These are phyloP conservation scores for Meloidogyne exigua DNA, from an alignment of 1,140 invertebrate genomes.

Conservation along the genomic window DNA sequence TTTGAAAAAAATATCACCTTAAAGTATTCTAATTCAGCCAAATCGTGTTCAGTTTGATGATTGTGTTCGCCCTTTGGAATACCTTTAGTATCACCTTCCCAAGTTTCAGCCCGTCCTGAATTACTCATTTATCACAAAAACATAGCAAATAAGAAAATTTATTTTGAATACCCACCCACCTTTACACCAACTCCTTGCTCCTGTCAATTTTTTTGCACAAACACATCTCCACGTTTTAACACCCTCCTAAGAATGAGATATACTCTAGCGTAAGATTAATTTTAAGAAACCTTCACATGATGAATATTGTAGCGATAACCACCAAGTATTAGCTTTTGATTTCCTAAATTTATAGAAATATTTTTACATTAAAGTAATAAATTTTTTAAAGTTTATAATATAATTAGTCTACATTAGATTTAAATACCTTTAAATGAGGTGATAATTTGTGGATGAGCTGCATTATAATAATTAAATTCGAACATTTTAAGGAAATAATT, in stretches of 20 bases:
- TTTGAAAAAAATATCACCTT: slow-evolving; percentile 29
- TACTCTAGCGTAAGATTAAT: not conserved
- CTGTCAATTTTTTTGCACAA: slow-evolving; percentile 54
- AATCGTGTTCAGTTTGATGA: slow-evolving; percentile 50
- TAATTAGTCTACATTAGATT: not conserved
- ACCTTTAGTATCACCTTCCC: slow-evolving; percentile 51
- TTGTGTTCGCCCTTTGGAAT: slow-evolving; percentile 56
- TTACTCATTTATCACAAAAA: too few relatives aligned
- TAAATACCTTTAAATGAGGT: slow-evolving; percentile 53
- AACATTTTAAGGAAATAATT: slow-evolving; percentile 31
- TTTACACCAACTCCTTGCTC: slow-evolving; percentile 49
- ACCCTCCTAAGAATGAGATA: slow-evolving; percentile 44
- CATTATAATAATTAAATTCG: slow-evolving; percentile 46
- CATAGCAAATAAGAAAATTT: too few relatives aligned
- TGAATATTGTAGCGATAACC: slow-evolving; percentile 57
- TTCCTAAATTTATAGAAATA: slow-evolving; percentile 33
- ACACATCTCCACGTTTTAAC: slow-evolving; percentile 57
- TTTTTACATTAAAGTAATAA: too few relatives aligned
- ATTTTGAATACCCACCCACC: too few relatives aligned
- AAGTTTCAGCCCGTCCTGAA: slow-evolving; percentile 49
- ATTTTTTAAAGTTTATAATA: too few relatives aligned
- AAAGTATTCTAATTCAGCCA: slow-evolving; percentile 53
- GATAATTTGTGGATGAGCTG: slow-evolving; percentile 43
- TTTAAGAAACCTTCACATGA: slow-evolving; percentile 28
- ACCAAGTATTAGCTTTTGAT: slow-evolving; percentile 56